phyloP scores from a whole-genome alignment of 2,888 invertebrate genomes.

The Taenaris catops region DNA sequence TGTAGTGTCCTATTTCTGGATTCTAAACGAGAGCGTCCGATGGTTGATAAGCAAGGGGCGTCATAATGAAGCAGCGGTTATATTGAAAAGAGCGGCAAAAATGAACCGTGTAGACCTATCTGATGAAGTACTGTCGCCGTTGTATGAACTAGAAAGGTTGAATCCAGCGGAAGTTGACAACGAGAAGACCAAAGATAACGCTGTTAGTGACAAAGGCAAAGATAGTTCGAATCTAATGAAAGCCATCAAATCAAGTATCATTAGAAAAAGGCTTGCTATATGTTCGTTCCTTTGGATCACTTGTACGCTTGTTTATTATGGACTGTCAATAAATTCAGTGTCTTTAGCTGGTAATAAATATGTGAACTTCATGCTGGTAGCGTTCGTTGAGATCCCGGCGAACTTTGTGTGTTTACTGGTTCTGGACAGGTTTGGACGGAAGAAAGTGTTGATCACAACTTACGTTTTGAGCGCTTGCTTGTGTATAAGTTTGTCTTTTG shows the following conservation, averaged over 20 bases:
- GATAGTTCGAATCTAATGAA: constrained; percentile 46
- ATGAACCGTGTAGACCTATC: constrained; percentile 78
- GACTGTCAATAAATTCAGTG: constrained; percentile 88
- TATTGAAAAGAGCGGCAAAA: constrained; percentile 83
- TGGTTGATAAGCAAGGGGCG: constrained; percentile 87
- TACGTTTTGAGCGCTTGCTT: constrained; percentile 82
- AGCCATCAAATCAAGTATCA: constrained; percentile 75
- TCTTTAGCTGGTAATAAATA: constrained; percentile 87
- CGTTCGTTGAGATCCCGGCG: constrained; percentile 85
- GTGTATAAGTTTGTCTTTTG: constrained; percentile 80
- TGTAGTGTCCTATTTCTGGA: constrained; percentile 83
- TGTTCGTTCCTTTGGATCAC: constrained; percentile 90
- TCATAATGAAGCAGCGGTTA: constrained; percentile 81
- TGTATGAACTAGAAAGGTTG: constrained; percentile 43
- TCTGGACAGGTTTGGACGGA: constrained; percentile 82
- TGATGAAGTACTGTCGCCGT: constrained; percentile 54
- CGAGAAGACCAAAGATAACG: constrained; percentile 25
- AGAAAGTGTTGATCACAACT: constrained; percentile 80
- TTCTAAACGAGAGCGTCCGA: constrained; percentile 86
- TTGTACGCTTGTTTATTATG: constrained; percentile 90
- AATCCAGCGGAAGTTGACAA: constrained; percentile 24
- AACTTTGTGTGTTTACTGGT: constrained; percentile 82
- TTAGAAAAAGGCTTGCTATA: constrained; percentile 77
- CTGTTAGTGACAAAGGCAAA: constrained; percentile 19
- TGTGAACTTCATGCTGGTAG: constrained; percentile 85